A percentile compares a stretch with the other conserved stretches of the same genome.
phyloP scores from a whole-genome alignment of 2,888 invertebrate species.

The Oasisia sp. region DNA sequence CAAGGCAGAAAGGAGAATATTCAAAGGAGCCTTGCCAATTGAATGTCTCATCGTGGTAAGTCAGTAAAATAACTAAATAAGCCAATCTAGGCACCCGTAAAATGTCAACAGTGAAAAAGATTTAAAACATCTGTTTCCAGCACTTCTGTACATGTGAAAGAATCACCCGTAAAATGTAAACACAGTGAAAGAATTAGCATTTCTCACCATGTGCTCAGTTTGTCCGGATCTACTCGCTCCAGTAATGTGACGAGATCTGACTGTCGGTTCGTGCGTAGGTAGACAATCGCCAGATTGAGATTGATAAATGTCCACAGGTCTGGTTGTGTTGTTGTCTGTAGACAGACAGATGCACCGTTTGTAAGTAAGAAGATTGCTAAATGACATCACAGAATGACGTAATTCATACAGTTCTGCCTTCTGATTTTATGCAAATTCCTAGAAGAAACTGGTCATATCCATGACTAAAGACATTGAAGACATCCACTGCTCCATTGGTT shows the following conservation, averaged over 20 bases:
- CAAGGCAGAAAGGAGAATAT: no score
- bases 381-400: no score
- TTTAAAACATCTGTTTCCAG: not conserved
- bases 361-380: not conserved
- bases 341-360: not conserved
- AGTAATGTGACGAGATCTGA: conserved; percentile 70
- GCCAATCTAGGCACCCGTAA: no score
- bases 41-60: no score
- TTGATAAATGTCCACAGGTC: conserved; percentile 95
- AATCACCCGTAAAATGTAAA: no score
- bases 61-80: no score
- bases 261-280: conserved; percentile 89
- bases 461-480: no score
- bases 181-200: not conserved
- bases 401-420: no score
- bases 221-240: conserved; percentile 92
- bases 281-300: conserved; percentile 95
- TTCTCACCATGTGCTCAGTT: conserved; percentile 51
- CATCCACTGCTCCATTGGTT: no score
- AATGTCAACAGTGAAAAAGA: no score
- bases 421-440: not conserved
- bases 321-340: conserved; percentile 70
- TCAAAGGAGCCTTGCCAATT: no score
- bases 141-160: not conserved
- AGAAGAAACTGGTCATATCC: conserved; percentile 1